Conservation (phyloP, 2,888 invertebrate genomes). For the Teleogryllus oceanicus region DNA sequence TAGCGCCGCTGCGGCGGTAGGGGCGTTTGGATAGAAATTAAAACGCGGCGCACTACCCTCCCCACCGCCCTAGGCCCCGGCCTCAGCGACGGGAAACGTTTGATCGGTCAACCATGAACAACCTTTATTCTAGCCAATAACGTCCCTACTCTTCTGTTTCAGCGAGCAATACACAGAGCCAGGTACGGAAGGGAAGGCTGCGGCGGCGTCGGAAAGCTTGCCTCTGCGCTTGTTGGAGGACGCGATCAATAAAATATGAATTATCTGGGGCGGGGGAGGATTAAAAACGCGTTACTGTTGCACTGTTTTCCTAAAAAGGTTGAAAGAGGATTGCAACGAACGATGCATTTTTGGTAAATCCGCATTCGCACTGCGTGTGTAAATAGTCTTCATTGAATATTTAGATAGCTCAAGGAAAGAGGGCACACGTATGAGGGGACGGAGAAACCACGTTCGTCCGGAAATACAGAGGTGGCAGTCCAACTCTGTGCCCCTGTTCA, state of each 20-base stretch:
- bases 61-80: background rate
- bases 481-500: too few relatives aligned
- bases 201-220: background rate
- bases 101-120: background rate
- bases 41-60: background rate
- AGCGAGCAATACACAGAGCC: background rate
- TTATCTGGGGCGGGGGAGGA: background rate
- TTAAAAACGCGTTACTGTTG: background rate
- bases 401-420: too few relatives aligned
- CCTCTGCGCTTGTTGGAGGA: too few relatives aligned
- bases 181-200: background rate
- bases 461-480: too few relatives aligned
- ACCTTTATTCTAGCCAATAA: background rate
- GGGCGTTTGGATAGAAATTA: slow-evolving; percentile 11
- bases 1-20: background rate
- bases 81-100: background rate
- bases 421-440: too few relatives aligned
- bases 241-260: background rate
- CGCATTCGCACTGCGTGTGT: too few relatives aligned
- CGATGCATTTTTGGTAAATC: too few relatives aligned
- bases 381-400: too few relatives aligned
- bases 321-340: background rate
- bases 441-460: too few relatives aligned
- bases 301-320: background rate
- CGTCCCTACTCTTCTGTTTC: background rate